A percentile compares a stretch with the other conserved stretches of the same genome.
These are phyloP conservation scores for Pipistrellus kuhlii DNA, from an alignment of 2,797 vertebrate genomes.

Conservation along the genomic window DNA sequence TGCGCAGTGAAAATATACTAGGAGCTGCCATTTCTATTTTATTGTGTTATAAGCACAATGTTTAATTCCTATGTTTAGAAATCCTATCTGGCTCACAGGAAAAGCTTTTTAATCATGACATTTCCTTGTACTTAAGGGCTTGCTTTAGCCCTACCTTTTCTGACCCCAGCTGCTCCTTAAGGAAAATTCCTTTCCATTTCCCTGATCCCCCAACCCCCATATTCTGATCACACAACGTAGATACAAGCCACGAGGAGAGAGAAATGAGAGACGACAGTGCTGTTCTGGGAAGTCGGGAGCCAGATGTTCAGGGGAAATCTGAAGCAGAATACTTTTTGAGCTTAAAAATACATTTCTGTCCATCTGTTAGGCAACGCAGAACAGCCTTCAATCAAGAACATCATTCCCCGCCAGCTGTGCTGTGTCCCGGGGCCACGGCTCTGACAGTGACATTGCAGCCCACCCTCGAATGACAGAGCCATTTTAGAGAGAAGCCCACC, in stretches of 20 bases:
- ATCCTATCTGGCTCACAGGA: not conserved
- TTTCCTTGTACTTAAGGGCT: not conserved
- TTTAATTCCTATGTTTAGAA: too few relatives aligned
- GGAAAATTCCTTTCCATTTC: not conserved
- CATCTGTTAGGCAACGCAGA: not conserved
- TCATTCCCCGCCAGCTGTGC: not conserved
- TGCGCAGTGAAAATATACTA: not conserved
- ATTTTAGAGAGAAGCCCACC: not conserved
- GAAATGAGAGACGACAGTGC: rapidly evolving
- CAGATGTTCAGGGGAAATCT: not conserved
- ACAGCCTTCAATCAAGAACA: not conserved
- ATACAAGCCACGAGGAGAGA: not conserved
- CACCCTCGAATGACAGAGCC: not conserved
- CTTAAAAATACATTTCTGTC: not conserved
- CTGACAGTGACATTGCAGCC: not conserved
- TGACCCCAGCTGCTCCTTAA: not conserved
- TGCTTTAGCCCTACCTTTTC: not conserved
- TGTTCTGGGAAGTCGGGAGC: not conserved
- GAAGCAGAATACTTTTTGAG: rapidly evolving
- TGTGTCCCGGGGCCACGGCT: not conserved
- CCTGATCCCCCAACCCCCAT: not conserved
- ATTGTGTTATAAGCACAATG: not conserved
- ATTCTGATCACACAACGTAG: not conserved
- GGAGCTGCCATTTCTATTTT: not conserved
- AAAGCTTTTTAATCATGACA: not conserved